Conservation (phyloP, 1,140 invertebrate species). For the Calliopsis andreniformis region DNA sequence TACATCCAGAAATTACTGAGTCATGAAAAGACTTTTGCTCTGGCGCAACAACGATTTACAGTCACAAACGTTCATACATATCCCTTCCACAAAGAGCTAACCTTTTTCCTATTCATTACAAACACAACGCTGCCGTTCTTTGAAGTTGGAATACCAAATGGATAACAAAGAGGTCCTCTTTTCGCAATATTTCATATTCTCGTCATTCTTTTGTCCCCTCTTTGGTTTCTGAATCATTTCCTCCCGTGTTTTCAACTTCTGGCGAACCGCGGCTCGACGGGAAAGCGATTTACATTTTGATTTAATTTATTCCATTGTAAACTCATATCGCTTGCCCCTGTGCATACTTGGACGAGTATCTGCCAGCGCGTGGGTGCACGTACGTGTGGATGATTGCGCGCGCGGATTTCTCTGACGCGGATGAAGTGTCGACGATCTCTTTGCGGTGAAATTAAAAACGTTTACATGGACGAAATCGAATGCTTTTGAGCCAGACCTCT, state of each 20-base stretch:
- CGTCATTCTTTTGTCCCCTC: background rate
- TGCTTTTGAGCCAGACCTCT: background rate
- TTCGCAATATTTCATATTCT: background rate
- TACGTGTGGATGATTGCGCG: background rate
- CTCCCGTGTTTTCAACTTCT: constrained; percentile 12
- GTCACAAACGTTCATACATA: no score
- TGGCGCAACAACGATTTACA: no score
- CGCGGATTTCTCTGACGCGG: background rate
- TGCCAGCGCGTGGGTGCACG: background rate
- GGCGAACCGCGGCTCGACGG: constrained; percentile 5
- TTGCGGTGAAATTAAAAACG: constrained; percentile 29
- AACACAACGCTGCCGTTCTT: background rate
- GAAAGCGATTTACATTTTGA: constrained; percentile 57
- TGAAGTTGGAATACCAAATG: background rate
- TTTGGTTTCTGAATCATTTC: background rate
- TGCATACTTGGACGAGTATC: no score
- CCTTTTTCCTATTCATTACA: background rate
- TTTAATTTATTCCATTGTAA: constrained; percentile 58
- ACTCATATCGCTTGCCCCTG: background rate
- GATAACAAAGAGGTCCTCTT: background rate
- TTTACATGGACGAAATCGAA: constrained; percentile 14
- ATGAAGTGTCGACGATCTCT: background rate
- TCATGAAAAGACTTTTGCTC: no score
- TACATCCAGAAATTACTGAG: no score
- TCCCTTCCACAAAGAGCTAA: no score